phyloP scores from a whole-genome alignment of 2,113 vertebrate genomes.

The Agapornis roseicollis region DNA sequence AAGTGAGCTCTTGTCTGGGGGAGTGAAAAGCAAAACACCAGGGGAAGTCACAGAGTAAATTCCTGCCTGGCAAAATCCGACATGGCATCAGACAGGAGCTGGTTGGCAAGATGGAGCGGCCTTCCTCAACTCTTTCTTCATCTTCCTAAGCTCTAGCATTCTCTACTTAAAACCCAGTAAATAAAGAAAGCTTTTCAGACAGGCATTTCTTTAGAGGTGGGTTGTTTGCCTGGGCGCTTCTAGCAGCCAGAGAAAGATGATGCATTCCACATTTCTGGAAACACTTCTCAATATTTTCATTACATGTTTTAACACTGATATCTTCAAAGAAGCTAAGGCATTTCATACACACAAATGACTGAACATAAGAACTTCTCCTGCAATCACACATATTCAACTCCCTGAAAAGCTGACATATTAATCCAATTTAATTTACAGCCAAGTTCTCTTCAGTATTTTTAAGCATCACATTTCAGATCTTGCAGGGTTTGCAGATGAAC shows the following conservation, averaged over 20 bases:
- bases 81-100: fast-evolving
- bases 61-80: background rate
- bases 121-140: background rate
- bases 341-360: background rate
- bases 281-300: background rate
- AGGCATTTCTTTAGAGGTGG: background rate
- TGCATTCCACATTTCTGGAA: background rate
- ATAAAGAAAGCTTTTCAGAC: background rate
- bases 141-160: background rate
- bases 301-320: background rate
- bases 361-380: background rate
- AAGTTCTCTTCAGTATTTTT: background rate
- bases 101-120: fast-evolving
- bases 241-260: background rate
- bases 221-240: background rate
- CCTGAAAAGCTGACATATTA: background rate
- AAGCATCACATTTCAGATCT: background rate
- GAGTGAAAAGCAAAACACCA: background rate
- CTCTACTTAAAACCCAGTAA: background rate
- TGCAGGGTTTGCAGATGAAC: background rate
- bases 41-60: fast-evolving
- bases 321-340: background rate
- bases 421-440: background rate
- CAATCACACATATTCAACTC: background rate
- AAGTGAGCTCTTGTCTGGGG: background rate